phyloP scores from a whole-genome alignment of 2,888 invertebrate genomes.

The Eudemis profundana region DNA sequence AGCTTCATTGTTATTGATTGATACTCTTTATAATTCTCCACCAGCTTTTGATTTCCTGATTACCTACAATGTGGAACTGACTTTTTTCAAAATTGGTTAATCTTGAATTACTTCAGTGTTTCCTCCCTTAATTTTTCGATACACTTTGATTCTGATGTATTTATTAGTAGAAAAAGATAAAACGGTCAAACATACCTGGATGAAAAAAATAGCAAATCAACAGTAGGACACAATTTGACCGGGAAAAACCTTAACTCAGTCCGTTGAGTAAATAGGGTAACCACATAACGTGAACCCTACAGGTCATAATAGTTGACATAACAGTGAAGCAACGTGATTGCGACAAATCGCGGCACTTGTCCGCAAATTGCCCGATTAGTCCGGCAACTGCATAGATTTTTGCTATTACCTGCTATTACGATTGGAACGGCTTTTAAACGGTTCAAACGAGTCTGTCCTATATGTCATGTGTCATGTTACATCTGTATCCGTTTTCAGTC shows the following conservation, averaged over 20 bases:
- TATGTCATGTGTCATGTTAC: conserved; percentile 16
- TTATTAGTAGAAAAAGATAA: no score
- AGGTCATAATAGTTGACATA: conserved; percentile 32
- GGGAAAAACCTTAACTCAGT: background rate
- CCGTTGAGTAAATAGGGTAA: conserved; percentile 2
- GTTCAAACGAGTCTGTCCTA: conserved; percentile 20
- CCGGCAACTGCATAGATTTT: conserved; percentile 35
- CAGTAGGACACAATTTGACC: background rate
- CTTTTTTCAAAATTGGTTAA: no score
- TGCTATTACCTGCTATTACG: conserved; percentile 31
- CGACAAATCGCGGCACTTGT: conserved; percentile 31
- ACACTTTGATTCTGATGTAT: no score
- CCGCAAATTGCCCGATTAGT: conserved; percentile 35
- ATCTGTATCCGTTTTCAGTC: conserved; percentile 3
- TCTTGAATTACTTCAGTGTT: no score
- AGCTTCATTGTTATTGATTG: no score
- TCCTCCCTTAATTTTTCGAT: no score
- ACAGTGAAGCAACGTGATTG: conserved; percentile 36
- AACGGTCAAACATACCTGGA: no score
- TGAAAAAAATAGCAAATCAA: no score
- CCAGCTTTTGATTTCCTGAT: no score
- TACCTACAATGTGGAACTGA: no score
- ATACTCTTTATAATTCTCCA: no score
- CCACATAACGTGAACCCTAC: conserved; percentile 12
- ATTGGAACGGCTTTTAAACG: conserved; percentile 36